Evolutionary conservation across 2,797 vertebrate species (phyloP).

Genomic region (Urophycis tenuis): DNA sequence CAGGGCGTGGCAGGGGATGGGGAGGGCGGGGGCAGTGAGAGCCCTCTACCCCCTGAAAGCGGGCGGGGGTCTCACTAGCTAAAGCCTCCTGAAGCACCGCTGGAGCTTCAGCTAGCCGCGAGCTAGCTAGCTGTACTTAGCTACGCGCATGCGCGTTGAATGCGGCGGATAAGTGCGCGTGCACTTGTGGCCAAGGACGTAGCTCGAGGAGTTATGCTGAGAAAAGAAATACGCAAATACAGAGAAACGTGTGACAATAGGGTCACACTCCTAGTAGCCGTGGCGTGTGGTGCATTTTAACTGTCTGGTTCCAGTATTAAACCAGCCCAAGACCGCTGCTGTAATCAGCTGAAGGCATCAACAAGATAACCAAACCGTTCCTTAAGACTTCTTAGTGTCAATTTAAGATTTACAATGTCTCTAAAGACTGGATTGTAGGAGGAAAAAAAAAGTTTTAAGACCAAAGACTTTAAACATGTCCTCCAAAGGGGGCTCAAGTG

Average conservation of each 20-base stretch:
- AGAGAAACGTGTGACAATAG: neutral
- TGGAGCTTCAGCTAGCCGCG: constrained; percentile 37
- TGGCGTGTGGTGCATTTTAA: neutral
- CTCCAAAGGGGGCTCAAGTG: constrained; percentile 64
- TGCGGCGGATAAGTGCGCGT: constrained; percentile 32
- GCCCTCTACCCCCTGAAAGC: constrained; percentile 54
- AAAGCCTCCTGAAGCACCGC: constrained; percentile 55
- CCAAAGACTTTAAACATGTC: constrained; percentile 66
- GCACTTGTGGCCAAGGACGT: constrained; percentile 12
- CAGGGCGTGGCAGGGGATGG: constrained; percentile 63
- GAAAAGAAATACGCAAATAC: constrained; percentile 33
- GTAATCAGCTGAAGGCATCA: constrained; percentile 63
- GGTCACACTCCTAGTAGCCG: neutral
- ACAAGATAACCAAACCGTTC: constrained; percentile 50
- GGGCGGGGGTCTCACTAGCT: constrained; percentile 58
- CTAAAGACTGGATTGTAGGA: constrained; percentile 60
- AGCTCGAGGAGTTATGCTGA: constrained; percentile 11
- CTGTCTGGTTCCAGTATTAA: constrained; percentile 26
- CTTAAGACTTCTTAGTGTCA: constrained; percentile 78
- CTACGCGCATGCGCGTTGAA: constrained; percentile 38
- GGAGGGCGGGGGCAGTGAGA: constrained; percentile 61
- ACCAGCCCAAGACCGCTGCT: constrained; percentile 62
- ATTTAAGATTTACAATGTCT: constrained; percentile 73
- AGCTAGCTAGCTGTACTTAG: constrained; percentile 42
- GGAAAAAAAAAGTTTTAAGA: constrained; percentile 61